Evolutionary conservation across 2,113 vertebrate species (phyloP).

Genomic region (Petaurus breviceps): DNA sequence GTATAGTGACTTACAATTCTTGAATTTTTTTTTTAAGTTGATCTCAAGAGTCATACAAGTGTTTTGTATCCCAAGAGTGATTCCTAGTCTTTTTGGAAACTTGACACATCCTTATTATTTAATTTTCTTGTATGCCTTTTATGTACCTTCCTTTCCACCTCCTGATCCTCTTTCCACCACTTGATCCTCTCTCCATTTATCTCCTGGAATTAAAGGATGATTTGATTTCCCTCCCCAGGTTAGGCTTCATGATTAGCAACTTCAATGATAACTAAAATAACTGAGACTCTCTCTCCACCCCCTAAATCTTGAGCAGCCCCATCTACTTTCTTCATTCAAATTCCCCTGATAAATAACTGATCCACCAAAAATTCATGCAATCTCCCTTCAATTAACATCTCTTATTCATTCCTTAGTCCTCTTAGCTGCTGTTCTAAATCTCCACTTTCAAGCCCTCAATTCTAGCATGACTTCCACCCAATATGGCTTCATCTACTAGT

Average conservation of each 20-base stretch:
- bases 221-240: background rate
- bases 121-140: background rate
- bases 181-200: background rate
- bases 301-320: background rate
- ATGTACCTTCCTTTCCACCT: background rate
- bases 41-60: background rate
- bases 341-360: background rate
- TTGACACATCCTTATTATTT: background rate
- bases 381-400: background rate
- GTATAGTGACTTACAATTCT: background rate
- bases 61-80: background rate
- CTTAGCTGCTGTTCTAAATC: background rate
- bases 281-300: background rate
- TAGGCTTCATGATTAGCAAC: background rate
- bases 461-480: background rate
- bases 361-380: background rate
- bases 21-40: background rate
- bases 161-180: too few relatives aligned
- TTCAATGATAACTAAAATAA: background rate
- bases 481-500: background rate
- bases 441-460: background rate
- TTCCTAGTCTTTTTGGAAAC: background rate
- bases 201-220: background rate
- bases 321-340: background rate
- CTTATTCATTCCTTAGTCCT: background rate